Evolutionary conservation across 2,888 invertebrate species (phyloP), one percentile per base, ranked within the genome.

Genomic region (Opisthograptis luteolata): DNA sequence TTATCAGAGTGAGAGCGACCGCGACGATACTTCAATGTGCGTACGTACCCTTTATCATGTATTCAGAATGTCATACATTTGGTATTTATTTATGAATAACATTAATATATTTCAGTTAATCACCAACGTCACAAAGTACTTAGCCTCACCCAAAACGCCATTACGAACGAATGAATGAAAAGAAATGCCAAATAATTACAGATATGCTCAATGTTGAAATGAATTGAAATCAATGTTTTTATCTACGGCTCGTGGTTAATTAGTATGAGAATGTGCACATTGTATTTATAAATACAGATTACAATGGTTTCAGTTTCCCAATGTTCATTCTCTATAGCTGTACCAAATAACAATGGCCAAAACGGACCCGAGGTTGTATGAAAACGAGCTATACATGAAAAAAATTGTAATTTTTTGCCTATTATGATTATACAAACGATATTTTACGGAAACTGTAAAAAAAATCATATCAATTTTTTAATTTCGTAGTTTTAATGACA

Each of bases 171-270:
- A 24, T 15, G 17, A 25, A 42, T 30, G 13, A 36, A 68, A 64
- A 55, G 45, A 59, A 72, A 76, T 82, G 84, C 85, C 85, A 85
- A 84, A 84, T 77, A 47, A 66, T 64, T 60, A 63, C 67, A 61
- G 64, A 72, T 71, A 72, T 84, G 84, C 85, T 85, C 85, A 82
- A 84, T 70, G n/a, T n/a, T n/a, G n/a, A n/a, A n/a, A n/a, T n/a
- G n/a, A n/a, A n/a, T n/a, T n/a, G n/a, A n/a, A n/a, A n/a, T n/a
- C n/a, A n/a, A n/a, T n/a, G 70, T 68, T 42, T 64, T 68, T 62
- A 60, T 70, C 66, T 63, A 64, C 67, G 68, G 62, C 62, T 68
- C 65, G 66, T 57, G 53, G 55, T 71, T 69, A 63, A 67, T 68
- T 60, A 66, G 56, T 58, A 62, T 49, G 64, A 62, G 53, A 81